Base-by-base conservation (phyloP, 2,888 invertebrate species). In the Chrysotoxum bicinctum region DNA sequence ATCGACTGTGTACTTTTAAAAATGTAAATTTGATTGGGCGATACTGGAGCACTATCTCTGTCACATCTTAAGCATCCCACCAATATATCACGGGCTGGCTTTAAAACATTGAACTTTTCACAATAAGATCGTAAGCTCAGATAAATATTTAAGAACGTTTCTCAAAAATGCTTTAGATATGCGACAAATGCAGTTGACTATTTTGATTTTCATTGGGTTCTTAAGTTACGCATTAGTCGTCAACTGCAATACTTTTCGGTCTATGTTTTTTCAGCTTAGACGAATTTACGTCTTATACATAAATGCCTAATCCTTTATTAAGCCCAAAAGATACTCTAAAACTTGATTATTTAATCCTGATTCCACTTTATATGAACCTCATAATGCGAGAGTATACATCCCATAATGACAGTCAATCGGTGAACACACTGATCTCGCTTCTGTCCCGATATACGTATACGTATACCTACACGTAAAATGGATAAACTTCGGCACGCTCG, bases 391-490 rank as follows among this genome's bases (percentile, higher is more conserved):
- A 45, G 19, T 37, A 35, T 23, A 50, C 50, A 50, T 50, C 23
- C 66, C 66, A 54, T 73, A 77, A 85, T 81, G 85, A 77, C 85
- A 81, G 81, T 76, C 77, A 81, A 85, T 85, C 73, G 58, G 37
- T 70, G 76, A 75, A 26, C 52, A 40, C 26, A 84, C 43, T 70
- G 79, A 72, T 76, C 77, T 64, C 72, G 76, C 85, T 81, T 85
- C 72, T 75, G 75, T 54, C 75, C 69, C 69, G 76, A 80, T 73
- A 43, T 66, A 74, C 70, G 14, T 26, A n/a, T n/a, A 26, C 26
- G 26, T 4, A n/a, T n/a, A 19, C 1, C 45, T 45, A 19, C 4
- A 9, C 10, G 19, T 45, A 45, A 43, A 69, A 73, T 35, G 81
- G 85, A 81, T 85, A 85, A 81, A 35, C 48, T 50, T 0, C 35